Conservation (phyloP, 2,888 invertebrate genomes). For the Mythimna lalbum region DNA sequence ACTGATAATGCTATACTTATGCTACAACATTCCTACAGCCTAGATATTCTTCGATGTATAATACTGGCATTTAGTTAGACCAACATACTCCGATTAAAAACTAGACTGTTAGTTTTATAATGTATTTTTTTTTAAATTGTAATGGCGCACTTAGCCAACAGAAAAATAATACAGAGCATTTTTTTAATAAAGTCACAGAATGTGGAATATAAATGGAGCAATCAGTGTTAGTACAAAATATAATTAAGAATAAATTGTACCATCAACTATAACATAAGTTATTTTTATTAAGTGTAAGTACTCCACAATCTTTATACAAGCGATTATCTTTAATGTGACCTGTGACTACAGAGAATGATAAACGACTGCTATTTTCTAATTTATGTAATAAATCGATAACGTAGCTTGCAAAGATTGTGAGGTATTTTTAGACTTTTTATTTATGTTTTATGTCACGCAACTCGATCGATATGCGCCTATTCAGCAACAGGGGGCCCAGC, state of each 20-base stretch:
- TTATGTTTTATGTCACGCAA: constrained; percentile 9
- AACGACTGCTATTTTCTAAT: constrained; percentile 23
- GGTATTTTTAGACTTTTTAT: constrained; percentile 29
- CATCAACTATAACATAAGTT: constrained; percentile 1
- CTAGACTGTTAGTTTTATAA: too few relatives aligned
- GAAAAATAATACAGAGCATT: too few relatives aligned
- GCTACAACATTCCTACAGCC: too few relatives aligned
- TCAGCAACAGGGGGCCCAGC: too few relatives aligned
- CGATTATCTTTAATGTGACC: constrained; percentile 27
- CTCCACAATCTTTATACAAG: constrained; percentile 18
- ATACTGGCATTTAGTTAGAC: too few relatives aligned
- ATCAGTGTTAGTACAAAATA: constrained; percentile 48
- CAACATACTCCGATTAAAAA: too few relatives aligned
- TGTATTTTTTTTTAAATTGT: too few relatives aligned
- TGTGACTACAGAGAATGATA: constrained; percentile 54
- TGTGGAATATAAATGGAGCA: too few relatives aligned
- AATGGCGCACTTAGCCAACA: too few relatives aligned
- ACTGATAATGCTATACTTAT: too few relatives aligned
- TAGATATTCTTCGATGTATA: too few relatives aligned
- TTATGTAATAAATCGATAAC: constrained; percentile 35
- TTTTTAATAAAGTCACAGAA: too few relatives aligned
- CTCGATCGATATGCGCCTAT: background rate
- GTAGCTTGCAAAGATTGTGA: constrained; percentile 10
- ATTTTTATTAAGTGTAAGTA: constrained; percentile 18
- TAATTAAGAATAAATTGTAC: constrained; percentile 40